Percentiles rank a stretch among this genome's conserved stretches.
These are phyloP conservation scores for Toxotes jaculatrix DNA, from an alignment of 2,113 vertebrate species.

Conservation along the genomic window DNA sequence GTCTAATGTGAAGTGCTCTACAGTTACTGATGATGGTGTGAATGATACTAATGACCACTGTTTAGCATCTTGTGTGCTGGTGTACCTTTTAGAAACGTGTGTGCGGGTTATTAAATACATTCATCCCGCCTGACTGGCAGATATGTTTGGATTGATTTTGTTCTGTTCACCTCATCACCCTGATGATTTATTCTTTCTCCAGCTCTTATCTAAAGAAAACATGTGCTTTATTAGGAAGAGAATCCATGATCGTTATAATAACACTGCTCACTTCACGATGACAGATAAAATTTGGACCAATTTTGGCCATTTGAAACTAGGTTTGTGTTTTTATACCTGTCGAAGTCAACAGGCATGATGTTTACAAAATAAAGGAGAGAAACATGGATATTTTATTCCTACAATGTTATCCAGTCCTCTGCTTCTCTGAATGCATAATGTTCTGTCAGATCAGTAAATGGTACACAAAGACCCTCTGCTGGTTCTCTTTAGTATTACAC, in stretches of 20 bases:
- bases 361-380: neutral
- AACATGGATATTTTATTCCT: neutral
- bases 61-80: neutral
- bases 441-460: neutral
- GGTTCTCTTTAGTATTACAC: slow-evolving; percentile 56
- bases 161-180: neutral
- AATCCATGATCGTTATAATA: neutral
- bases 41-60: neutral
- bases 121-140: neutral
- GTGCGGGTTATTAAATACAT: slow-evolving; percentile 24
- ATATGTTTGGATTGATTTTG: neutral
- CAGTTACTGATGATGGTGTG: slow-evolving; percentile 13
- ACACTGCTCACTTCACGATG: neutral
- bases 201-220: neutral
- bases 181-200: neutral
- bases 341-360: neutral
- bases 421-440: slow-evolving; percentile 9
- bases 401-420: neutral
- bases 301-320: neutral
- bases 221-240: neutral
- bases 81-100: neutral
- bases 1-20: neutral
- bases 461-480: slow-evolving; percentile 66
- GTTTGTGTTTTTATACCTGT: neutral
- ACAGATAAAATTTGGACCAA: neutral